These are phyloP conservation scores for Tiliqua scincoides DNA, from an alignment of 2,113 vertebrate species.

Conservation along the genomic window DNA sequence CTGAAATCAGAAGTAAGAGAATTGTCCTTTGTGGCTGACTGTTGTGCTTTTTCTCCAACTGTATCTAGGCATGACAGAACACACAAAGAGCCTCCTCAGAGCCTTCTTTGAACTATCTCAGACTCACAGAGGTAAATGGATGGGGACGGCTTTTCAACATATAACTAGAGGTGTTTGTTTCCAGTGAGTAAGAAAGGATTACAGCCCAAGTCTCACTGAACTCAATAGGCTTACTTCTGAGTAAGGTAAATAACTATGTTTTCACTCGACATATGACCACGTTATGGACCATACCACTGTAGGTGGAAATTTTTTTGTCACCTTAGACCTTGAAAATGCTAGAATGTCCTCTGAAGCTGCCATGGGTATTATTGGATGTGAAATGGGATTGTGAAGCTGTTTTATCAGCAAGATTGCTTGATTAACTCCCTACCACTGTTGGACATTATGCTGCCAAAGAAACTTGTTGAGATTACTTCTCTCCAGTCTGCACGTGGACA, in stretches of 20 bases:
- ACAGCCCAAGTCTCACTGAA: too few relatives aligned
- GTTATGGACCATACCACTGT: neutral
- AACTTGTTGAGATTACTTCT: neutral
- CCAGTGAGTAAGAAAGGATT: too few relatives aligned
- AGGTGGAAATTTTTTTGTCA: neutral
- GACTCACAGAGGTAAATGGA: conserved; percentile 90
- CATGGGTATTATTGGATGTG: neutral
- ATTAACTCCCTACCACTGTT: neutral
- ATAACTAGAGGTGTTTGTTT: too few relatives aligned
- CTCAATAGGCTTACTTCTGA: too few relatives aligned
- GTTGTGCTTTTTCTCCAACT: neutral
- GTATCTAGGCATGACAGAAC: conserved; percentile 90
- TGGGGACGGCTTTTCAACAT: conserved; percentile 3
- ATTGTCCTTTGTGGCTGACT: neutral
- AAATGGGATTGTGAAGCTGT: neutral
- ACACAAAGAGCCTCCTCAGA: conserved; percentile 92
- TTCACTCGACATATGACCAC: too few relatives aligned
- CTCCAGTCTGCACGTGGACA: neutral
- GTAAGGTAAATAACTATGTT: too few relatives aligned
- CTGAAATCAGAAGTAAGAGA: neutral
- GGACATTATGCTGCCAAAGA: neutral
- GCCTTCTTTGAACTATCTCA: conserved; percentile 98
- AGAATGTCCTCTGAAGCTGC: neutral
- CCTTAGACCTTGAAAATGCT: neutral
- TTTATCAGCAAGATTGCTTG: neutral